A percentile compares a stretch with the other conserved stretches of the same genome.
Evolutionary conservation across 2,797 vertebrate species (phyloP).

Genomic region (Typhlichthys subterraneus): DNA sequence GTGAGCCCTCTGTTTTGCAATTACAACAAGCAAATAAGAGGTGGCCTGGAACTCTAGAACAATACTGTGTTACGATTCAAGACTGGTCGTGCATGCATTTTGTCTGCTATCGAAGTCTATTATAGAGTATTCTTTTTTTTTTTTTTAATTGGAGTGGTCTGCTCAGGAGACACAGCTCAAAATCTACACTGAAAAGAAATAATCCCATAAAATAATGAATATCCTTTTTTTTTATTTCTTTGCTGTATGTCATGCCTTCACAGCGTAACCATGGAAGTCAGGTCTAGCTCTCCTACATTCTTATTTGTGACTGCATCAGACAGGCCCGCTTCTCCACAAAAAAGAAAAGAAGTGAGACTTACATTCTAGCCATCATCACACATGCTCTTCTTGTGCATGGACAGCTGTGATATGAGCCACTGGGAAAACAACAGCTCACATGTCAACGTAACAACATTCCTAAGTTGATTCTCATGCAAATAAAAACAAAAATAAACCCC

Average conservation of each 20-base stretch:
- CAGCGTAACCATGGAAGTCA: slow-evolving; percentile 63
- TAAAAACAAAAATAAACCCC: slow-evolving; percentile 32
- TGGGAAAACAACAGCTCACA: slow-evolving; percentile 28
- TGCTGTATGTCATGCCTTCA: slow-evolving; percentile 72
- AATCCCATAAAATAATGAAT: slow-evolving; percentile 29
- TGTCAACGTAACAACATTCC: slow-evolving; percentile 41
- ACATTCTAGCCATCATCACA: slow-evolving; percentile 21
- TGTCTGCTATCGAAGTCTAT: too few species aligned
- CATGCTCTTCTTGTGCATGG: slow-evolving; percentile 30
- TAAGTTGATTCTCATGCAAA: slow-evolving; percentile 19
- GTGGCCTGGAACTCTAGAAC: background rate
- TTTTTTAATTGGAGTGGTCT: background rate
- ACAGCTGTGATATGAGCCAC: slow-evolving; percentile 45
- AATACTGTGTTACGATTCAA: background rate
- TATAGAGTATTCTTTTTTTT: too few species aligned
- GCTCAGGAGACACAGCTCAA: background rate
- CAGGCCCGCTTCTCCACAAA: slow-evolving; percentile 25
- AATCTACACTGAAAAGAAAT: slow-evolving; percentile 11
- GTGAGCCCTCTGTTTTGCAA: background rate
- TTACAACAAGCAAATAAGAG: background rate
- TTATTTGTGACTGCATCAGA: slow-evolving; percentile 33
- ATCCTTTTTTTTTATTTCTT: slow-evolving; percentile 67
- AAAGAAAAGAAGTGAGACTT: background rate
- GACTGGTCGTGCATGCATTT: background rate
- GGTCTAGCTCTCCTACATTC: slow-evolving; percentile 51